Evolutionary conservation across 2,888 invertebrate species (phyloP).

Genomic region (Tetragonula carbonaria): DNA sequence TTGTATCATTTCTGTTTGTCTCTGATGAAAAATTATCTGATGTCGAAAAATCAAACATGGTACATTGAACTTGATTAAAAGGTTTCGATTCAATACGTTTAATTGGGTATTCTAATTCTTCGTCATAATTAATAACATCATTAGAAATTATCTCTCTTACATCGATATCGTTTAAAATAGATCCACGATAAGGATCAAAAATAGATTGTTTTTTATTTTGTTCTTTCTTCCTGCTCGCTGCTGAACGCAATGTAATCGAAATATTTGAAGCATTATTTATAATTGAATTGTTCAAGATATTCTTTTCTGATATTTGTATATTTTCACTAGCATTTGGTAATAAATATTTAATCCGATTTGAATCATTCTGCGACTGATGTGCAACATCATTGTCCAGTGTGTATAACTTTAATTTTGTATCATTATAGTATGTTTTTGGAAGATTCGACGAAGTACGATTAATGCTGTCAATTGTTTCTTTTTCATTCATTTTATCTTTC

Average conservation of each 20-base stretch:
- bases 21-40: not conserved
- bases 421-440: not conserved
- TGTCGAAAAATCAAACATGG: not conserved
- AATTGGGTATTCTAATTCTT: constrained; percentile 11
- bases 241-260: not conserved
- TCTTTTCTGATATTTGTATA: not conserved
- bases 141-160: not conserved
- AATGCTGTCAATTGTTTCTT: not conserved
- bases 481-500: no score
- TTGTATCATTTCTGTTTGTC: fast-evolving
- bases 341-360: not conserved
- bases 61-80: not conserved
- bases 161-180: not conserved
- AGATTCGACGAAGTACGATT: not conserved
- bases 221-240: not conserved
- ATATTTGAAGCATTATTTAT: not conserved
- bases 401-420: not conserved
- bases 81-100: not conserved
- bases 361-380: not conserved
- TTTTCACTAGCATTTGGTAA: not conserved
- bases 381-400: not conserved
- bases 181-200: not conserved
- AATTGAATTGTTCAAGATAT: not conserved
- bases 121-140: no score
- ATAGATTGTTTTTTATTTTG: not conserved